Evolutionary conservation across 2,797 vertebrate species (phyloP).

Genomic region (Leontopithecus rosalia): DNA sequence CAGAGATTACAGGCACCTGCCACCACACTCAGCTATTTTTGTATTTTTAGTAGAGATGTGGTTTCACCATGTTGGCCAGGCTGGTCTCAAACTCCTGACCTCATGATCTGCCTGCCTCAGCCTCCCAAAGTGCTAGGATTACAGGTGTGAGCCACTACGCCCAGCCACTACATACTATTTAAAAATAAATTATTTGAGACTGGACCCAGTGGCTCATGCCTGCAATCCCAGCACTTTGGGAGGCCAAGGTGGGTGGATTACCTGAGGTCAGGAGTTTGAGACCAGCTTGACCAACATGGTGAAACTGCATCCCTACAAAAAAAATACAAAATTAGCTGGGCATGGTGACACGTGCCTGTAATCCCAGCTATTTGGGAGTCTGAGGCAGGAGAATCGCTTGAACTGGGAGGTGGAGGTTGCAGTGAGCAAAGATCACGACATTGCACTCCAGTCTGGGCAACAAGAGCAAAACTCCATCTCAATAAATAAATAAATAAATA

Average conservation of each 20-base stretch:
- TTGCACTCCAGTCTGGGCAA: background rate
- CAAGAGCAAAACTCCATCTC: background rate
- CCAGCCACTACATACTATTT: background rate
- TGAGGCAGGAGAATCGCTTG: background rate
- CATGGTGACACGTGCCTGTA: background rate
- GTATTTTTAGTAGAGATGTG: too few species aligned
- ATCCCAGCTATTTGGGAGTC: background rate
- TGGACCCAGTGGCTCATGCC: background rate
- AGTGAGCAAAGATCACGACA: fast-evolving
- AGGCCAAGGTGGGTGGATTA: background rate
- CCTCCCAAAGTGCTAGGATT: too few species aligned
- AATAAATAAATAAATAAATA: too few species aligned
- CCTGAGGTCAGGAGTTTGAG: background rate
- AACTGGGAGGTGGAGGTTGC: background rate
- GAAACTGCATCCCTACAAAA: background rate
- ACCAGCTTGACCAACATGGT: background rate
- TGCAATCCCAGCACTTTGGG: background rate
- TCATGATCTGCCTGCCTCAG: too few species aligned
- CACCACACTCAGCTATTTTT: too few species aligned
- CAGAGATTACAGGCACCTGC: too few species aligned
- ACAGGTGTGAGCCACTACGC: too few species aligned
- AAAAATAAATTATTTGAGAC: background rate
- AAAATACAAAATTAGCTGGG: background rate
- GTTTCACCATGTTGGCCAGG: too few species aligned
- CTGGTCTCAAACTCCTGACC: too few species aligned